These are phyloP conservation scores for Sylvietta virens DNA, from an alignment of 2,113 vertebrate species.

Conservation along the genomic window DNA sequence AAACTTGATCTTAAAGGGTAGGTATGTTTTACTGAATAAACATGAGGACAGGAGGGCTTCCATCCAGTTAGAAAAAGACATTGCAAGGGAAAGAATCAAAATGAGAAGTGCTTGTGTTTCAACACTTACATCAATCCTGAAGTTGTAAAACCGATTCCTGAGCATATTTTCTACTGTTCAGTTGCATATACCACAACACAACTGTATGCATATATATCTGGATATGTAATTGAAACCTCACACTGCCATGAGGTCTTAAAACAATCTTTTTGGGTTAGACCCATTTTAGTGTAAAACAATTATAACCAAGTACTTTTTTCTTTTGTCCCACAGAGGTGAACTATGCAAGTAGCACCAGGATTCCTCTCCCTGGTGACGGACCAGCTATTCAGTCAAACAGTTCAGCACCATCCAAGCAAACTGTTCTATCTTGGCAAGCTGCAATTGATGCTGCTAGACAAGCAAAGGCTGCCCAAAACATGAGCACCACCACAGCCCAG, in stretches of 20 bases:
- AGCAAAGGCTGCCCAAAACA: conserved; percentile 91
- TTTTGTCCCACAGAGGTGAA: conserved; percentile 83
- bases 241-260: not conserved
- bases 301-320: not conserved
- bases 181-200: not conserved
- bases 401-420: conserved; percentile 81
- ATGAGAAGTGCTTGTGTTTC: not conserved
- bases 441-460: conserved; percentile 95
- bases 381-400: conserved; percentile 86
- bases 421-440: conserved; percentile 91
- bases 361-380: conserved; percentile 89
- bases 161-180: not conserved
- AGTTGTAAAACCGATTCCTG: not conserved
- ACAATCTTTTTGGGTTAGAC: not conserved
- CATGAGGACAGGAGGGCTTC: not conserved
- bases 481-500: conserved; percentile 89
- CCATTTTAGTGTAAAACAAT: not conserved
- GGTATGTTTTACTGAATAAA: not conserved
- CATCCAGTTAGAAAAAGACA: not conserved
- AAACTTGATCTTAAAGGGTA: not conserved
- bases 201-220: not conserved
- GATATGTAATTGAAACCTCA: not conserved
- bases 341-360: conserved; percentile 95
- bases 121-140: not conserved
- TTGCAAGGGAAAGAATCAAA: not conserved